Evolutionary conservation across 1,140 invertebrate species (phyloP).

Genomic region (Akabosia matsudoensis): DNA sequence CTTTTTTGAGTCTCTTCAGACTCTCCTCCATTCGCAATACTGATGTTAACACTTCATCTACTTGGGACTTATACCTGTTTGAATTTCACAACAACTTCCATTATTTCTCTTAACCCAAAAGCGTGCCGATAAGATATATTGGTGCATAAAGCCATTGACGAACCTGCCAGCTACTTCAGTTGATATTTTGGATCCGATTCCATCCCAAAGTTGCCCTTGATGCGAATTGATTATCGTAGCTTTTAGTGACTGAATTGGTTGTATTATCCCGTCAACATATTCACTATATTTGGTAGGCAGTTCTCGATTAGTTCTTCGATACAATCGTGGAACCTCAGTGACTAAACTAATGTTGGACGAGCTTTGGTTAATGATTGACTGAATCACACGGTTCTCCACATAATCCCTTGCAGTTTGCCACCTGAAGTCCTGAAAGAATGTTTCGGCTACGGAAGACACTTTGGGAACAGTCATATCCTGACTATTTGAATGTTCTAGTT

Average conservation of each 20-base stretch:
- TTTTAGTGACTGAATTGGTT: conserved; percentile 55
- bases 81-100: not conserved
- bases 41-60: conserved; percentile 82
- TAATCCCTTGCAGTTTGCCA: conserved; percentile 34
- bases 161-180: conserved; percentile 29
- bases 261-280: conserved; percentile 70
- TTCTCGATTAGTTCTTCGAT: conserved; percentile 86
- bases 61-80: conserved; percentile 71
- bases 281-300: conserved; percentile 71
- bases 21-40: conserved; percentile 94
- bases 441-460: conserved; percentile 31
- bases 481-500: not conserved
- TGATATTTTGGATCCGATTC: conserved; percentile 32
- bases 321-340: conserved; percentile 85
- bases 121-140: not conserved
- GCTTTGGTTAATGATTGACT: conserved; percentile 45
- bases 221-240: conserved; percentile 62
- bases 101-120: too few relatives aligned
- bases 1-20: conserved; percentile 78
- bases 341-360: conserved; percentile 59
- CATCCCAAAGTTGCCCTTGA: conserved; percentile 38
- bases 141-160: not conserved
- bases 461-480: not conserved
- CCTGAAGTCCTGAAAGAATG: conserved; percentile 34
- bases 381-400: conserved; percentile 37